Conservation (phyloP, 2,888 invertebrate genomes). For the Drosophila siamana region DNA sequence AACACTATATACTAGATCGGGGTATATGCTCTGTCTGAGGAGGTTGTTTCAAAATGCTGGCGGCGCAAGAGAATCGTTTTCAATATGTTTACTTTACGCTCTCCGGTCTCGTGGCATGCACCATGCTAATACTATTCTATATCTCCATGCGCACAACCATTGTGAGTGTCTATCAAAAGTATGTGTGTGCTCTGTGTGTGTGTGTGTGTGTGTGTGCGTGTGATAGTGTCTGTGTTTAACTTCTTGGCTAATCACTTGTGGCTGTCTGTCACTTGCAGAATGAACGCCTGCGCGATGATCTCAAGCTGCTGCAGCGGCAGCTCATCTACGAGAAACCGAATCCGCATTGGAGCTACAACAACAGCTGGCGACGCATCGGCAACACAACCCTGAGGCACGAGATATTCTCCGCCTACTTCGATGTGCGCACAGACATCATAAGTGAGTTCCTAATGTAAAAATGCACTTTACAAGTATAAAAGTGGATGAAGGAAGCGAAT, state of each 20-base stretch:
- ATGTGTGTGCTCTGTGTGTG: conserved; percentile 12
- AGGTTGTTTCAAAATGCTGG: conserved; percentile 50
- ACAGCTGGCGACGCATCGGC: conserved; percentile 83
- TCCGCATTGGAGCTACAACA: conserved; percentile 80
- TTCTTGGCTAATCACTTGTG: background rate
- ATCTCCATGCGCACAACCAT: conserved; percentile 79
- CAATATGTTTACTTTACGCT: conserved; percentile 83
- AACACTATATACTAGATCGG: conserved; percentile 6
- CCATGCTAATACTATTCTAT: conserved; percentile 80
- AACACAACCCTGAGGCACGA: conserved; percentile 75
- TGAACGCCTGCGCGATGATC: conserved; percentile 73
- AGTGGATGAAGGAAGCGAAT: too few relatives aligned
- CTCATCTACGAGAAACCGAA: conserved; percentile 75
- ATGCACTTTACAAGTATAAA: too few relatives aligned
- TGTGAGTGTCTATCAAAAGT: conserved; percentile 69
- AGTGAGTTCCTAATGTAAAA: too few relatives aligned
- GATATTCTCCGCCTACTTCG: conserved; percentile 85
- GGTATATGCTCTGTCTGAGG: conserved; percentile 2
- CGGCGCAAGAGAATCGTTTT: conserved; percentile 76
- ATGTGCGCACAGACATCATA: conserved; percentile 82
- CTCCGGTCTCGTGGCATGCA: conserved; percentile 81
- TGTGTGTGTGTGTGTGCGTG: background rate
- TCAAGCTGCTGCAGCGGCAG: conserved; percentile 72
- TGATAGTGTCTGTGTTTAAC: too few relatives aligned
- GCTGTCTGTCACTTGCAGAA: conserved; percentile 72